Conservation (phyloP, 1,140 invertebrate genomes). For the Sycobia sp. region DNA sequence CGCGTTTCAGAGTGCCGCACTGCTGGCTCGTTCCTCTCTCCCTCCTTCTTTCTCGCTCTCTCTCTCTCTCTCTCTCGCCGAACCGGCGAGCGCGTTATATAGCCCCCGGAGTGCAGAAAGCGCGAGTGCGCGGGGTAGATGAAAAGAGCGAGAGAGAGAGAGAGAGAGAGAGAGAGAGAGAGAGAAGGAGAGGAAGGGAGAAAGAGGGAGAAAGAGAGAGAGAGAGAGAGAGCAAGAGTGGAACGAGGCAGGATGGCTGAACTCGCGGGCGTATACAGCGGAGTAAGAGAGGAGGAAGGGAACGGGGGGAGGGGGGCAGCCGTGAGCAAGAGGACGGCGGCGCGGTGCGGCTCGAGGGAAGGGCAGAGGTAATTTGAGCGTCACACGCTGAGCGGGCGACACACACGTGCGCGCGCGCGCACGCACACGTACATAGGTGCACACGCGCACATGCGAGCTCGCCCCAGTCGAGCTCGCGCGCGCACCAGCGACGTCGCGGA, state of each 20-base stretch:
- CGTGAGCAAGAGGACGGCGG: conserved; percentile 22
- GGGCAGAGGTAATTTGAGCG: conserved; percentile 57
- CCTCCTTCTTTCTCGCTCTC: conserved; percentile 14
- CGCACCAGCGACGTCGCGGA: too few species aligned
- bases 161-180: conserved; percentile 9
- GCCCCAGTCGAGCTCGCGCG: too few species aligned
- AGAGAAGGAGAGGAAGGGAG: conserved; percentile 2
- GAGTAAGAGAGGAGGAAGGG: conserved; percentile 10
- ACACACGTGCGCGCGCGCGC: conserved; percentile 43
- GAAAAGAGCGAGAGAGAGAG: too few species aligned
- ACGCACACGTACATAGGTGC: background rate
- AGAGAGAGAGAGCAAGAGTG: too few species aligned
- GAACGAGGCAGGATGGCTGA: conserved; percentile 14
- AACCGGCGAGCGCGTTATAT: background rate
- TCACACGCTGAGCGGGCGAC: conserved; percentile 60
- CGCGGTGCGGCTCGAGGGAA: conserved; percentile 27
- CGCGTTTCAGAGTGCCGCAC: conserved; percentile 40
- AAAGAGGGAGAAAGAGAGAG: conserved; percentile 27
- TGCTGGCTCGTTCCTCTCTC: background rate
- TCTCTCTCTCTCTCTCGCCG: too few species aligned
- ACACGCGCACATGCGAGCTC: conserved; percentile 30
- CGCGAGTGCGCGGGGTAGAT: background rate
- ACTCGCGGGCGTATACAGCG: too few species aligned
- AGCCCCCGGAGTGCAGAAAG: conserved; percentile 10
- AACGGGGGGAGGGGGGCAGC: conserved; percentile 9